Base-by-base conservation (phyloP, 2,113 vertebrate species). In the Procavia capensis region DNA sequence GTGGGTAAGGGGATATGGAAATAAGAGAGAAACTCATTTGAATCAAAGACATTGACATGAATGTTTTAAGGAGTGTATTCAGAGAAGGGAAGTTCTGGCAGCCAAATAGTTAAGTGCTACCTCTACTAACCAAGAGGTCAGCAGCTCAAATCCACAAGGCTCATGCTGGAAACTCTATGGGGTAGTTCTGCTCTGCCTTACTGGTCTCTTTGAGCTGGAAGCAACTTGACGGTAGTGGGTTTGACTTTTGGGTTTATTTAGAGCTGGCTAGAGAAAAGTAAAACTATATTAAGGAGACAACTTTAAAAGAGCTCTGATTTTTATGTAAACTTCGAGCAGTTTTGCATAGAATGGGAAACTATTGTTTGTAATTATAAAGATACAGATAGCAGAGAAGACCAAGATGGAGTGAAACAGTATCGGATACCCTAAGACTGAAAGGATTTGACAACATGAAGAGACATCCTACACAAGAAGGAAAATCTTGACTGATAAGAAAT, bases 371-470 rank as follows among this genome's bases (percentile, higher is more conserved):
- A 45, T 34, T 34, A 39, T 22, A 74, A 76, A 50, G 2, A 45
- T 2, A 9, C 39, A 83, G 20, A 57, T 90, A 25, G 68, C 2
- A 3, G 13, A 9, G 10, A 16, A 41, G 41, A 43, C 0, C 0
- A 85, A 17, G 3, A 17, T 31, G 6, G 47, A 25, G 27, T 24
- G 68, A 10, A 29, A 31, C 22, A 1, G 22, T 25, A 9, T 5
- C 10, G 27, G 27, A 41, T 14, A n/a, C 22, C 39, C 39, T 27
- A 20, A 5, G 27, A 19, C 31, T 9, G 45, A 59, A 61, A 36
- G 13, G 11, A 47, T 66, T 70, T 74, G 14, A 61, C 20, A 45
- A 41, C 54, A 11, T 57, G 22, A 22, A 74, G n/a, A 39, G 36
- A 47, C 20, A 72, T 47, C 7, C 31, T 16, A n/a, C 29, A 25